Evolutionary conservation across 2,113 vertebrate genomes (phyloP).

Genomic region (Ramphastos sulfuratus): DNA sequence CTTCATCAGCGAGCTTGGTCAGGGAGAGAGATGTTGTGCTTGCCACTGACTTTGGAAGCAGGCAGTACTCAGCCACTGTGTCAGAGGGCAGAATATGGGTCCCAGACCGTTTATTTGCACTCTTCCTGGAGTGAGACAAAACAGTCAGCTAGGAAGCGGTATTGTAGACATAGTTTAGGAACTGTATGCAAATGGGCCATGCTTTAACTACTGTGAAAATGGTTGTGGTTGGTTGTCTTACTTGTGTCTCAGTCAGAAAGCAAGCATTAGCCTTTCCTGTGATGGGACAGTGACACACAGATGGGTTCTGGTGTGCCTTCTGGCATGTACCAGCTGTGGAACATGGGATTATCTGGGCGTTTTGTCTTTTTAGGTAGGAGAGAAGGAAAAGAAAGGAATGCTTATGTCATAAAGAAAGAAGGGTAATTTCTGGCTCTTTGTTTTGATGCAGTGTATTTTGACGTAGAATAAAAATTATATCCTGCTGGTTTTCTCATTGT

Average conservation of each 20-base stretch:
- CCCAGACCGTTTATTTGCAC: not conserved
- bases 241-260: not conserved
- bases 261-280: not conserved
- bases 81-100: not conserved
- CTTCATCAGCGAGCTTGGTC: not conserved
- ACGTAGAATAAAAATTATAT: not conserved
- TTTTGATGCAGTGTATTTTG: slow-evolving; percentile 5
- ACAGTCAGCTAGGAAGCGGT: not conserved
- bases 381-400: not conserved
- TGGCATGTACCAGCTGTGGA: not conserved
- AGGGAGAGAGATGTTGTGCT: not conserved
- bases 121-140: not conserved
- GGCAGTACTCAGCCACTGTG: not conserved
- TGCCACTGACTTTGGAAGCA: not conserved
- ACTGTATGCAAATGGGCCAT: not conserved
- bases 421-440: not conserved
- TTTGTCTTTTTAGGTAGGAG: slow-evolving; percentile 18
- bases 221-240: not conserved
- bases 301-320: not conserved
- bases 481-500: slow-evolving; percentile 13
- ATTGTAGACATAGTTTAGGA: not conserved
- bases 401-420: not conserved
- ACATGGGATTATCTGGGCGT: not conserved
- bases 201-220: not conserved
- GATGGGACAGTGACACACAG: not conserved